Percentiles rank a stretch among this genome's conserved stretches.
Conservation (phyloP, 2,113 vertebrate species). For the Notothenia rossii region DNA sequence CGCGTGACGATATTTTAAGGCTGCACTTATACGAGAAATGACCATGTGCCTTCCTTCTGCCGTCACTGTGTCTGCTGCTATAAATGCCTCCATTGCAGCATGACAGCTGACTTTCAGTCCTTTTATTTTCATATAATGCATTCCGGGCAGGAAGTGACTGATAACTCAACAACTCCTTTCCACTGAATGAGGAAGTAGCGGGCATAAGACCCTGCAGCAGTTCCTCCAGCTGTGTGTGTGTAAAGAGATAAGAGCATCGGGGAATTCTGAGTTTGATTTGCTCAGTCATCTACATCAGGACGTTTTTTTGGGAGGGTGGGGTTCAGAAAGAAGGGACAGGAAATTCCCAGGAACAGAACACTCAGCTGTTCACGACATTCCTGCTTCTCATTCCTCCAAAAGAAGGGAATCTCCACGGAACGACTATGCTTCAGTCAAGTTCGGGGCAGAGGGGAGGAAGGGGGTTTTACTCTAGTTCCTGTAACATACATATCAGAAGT, state of each 20-base stretch:
- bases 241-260: conserved; percentile 37
- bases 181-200: conserved; percentile 46
- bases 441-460: neutral
- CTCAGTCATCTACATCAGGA: conserved; percentile 54
- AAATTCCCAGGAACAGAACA: conserved; percentile 75
- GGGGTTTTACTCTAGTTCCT: conserved; percentile 7
- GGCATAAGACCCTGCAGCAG: neutral
- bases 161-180: neutral
- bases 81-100: conserved; percentile 19
- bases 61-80: neutral
- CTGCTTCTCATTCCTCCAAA: conserved; percentile 36
- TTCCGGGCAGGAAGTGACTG: neutral
- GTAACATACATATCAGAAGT: conserved; percentile 3
- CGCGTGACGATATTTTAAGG: neutral
- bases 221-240: conserved; percentile 13
- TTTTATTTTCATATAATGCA: conserved; percentile 26
- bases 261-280: conserved; percentile 30
- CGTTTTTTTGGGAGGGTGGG: conserved; percentile 55
- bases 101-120: conserved; percentile 19
- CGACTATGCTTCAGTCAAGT: conserved; percentile 48
- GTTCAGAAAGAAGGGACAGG: conserved; percentile 51
- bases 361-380: conserved; percentile 63
- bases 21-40: conserved; percentile 21
- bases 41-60: neutral
- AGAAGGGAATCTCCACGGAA: conserved; percentile 45